Evolutionary conservation across 2,113 vertebrate species (phyloP).

Genomic region (Trochalopteron elliotii): DNA sequence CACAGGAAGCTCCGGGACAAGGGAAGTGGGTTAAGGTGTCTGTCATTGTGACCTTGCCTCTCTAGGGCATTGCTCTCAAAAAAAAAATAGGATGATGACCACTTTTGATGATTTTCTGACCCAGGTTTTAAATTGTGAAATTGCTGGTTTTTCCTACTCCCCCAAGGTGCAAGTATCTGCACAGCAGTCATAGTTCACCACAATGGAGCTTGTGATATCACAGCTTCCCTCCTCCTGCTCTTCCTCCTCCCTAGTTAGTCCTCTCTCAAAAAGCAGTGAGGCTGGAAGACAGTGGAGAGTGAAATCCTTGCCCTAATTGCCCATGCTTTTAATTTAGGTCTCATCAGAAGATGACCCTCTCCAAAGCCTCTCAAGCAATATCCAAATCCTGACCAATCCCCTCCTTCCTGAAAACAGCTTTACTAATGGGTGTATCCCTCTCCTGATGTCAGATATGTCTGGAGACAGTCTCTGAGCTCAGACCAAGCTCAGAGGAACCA

Average conservation of each 20-base stretch:
- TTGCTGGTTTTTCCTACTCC: not conserved
- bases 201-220: not conserved
- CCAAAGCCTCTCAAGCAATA: not conserved
- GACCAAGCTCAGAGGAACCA: not conserved
- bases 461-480: not conserved
- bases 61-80: not conserved
- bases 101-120: not conserved
- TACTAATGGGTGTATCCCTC: not conserved
- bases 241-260: not conserved
- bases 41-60: not conserved
- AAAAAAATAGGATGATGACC: not conserved
- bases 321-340: not conserved
- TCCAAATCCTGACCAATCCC: not conserved
- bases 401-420: not conserved
- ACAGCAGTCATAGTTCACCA: not conserved
- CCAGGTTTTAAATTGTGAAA: not conserved
- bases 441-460: not conserved
- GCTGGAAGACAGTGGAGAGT: not conserved
- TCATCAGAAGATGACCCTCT: not conserved
- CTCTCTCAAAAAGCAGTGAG: not conserved
- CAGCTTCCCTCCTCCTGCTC: not conserved
- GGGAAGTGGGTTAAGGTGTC: not conserved
- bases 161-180: not conserved
- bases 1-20: not conserved
- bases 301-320: not conserved